Evolutionary conservation across 37 sponge, comb jelly and placozoan species (phyloP), one percentile per base, ranked within the genome.

Genomic region (Crambe crambe): DNA sequence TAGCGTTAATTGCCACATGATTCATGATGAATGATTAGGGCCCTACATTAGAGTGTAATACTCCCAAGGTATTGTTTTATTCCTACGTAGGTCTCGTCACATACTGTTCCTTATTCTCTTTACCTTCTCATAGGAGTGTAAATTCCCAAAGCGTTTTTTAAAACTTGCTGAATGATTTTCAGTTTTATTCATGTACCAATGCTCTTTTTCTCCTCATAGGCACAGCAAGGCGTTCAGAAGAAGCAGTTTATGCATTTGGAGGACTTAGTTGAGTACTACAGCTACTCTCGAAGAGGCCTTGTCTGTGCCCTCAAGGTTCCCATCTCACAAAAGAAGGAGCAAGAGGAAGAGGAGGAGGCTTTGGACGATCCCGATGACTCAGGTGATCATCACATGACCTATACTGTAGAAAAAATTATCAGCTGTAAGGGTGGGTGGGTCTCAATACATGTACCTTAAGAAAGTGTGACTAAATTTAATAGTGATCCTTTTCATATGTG

Each of bases 201-300:
- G 10, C 25, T 32, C 57, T 37, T 31, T 37, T 56, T 42, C 78
- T 10, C 43, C 42, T 47, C 38, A 25, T 76, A 88, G 89, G 84
- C 89, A 31, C 89, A 89, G 40, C 71, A 73, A 66, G 89, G 89
- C 37, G 85, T 90, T 0, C 80, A 84, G 58, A 41, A 65, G 3
- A 87, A 75, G 76, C 51, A 61, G 23, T 92, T 92, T 70, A 21
- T 37, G 0, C 29, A 68, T 12, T 81, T 93, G 27, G 83, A 77
- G 6, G 95, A 91, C 4, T 66, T 95, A 31, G 86, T 95, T 20
- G 61, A 77, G 30, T 85, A 85, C 66, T 95, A 91, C 70, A 31
- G 70, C 8, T 61, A 73, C 17, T 58, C 80, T 29, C 81, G 82
- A 30, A 79, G 89, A 35, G 95, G 95, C 1, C 65, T 95, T 10